A percentile compares a stretch with the other conserved stretches of the same genome.
Conservation (phyloP, 2,888 invertebrate genomes). For the Thymelicus lineola region DNA sequence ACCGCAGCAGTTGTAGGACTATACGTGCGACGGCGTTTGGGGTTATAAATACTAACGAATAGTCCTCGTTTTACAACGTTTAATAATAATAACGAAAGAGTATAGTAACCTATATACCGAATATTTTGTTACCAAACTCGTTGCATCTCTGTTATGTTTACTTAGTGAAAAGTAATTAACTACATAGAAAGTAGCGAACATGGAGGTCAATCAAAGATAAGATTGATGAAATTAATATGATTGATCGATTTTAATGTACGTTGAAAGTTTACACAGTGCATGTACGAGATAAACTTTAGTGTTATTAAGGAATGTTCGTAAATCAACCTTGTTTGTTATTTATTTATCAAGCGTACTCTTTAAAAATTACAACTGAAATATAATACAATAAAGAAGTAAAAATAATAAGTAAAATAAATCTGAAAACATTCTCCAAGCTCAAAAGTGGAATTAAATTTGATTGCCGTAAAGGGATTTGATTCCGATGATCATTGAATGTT, state of each 20-base stretch:
- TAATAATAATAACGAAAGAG: no score
- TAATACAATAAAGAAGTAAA: constrained; percentile 4
- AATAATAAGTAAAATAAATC: constrained; percentile 1
- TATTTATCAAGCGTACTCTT: not conserved
- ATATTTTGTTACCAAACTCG: no score
- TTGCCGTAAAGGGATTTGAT: constrained; percentile 44
- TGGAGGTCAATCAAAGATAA: not conserved
- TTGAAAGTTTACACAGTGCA: not conserved
- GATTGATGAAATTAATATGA: not conserved
- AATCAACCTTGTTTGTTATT: not conserved
- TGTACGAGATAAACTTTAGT: no score
- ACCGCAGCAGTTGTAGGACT: constrained; percentile 11
- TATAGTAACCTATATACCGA: no score
- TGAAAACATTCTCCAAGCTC: not conserved
- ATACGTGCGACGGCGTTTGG: no score
- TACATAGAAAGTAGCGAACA: not conserved
- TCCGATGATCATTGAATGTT: constrained; percentile 30
- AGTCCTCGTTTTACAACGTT: no score
- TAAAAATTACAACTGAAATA: not conserved
- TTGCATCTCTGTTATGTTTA: not conserved
- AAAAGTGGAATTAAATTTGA: constrained; percentile 47
- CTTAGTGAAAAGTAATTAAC: not conserved
- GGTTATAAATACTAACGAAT: no score
- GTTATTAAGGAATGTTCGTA: not conserved
- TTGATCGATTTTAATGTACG: not conserved